Percentiles rank a stretch among this genome's conserved stretches.
Conservation (phyloP, 2,113 vertebrate genomes). For the Pimephales promelas region DNA sequence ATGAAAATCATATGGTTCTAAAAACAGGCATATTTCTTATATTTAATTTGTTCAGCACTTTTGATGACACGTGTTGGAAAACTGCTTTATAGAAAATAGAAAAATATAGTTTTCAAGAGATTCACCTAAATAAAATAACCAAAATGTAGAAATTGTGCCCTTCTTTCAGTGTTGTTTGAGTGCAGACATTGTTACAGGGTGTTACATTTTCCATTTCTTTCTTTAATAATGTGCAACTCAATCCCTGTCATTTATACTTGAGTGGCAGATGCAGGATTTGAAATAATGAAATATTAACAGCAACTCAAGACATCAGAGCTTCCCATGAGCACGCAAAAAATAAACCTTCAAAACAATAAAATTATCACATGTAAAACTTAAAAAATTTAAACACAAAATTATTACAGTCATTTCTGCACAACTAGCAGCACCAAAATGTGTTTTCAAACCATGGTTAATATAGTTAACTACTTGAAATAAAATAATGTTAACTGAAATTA, state of each 20-base stretch:
- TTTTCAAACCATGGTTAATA: background rate
- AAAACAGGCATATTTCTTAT: background rate
- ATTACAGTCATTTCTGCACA: background rate
- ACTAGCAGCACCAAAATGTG: background rate
- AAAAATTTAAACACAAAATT: background rate
- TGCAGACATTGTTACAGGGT: constrained; percentile 6
- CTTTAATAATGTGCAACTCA: constrained; percentile 12
- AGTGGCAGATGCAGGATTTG: constrained; percentile 1
- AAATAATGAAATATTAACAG: constrained; percentile 12
- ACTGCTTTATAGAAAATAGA: background rate
- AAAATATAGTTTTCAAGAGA: background rate
- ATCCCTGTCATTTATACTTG: constrained; percentile 18
- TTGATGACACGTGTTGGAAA: background rate
- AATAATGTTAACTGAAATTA: no score
- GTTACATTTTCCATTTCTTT: background rate
- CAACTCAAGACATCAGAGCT: constrained; percentile 16
- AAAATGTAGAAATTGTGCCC: background rate
- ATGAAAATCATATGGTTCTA: background rate
- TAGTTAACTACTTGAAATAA: no score
- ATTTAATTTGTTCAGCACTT: no score
- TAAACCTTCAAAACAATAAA: background rate
- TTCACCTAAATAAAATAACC: background rate
- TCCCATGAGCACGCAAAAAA: background rate
- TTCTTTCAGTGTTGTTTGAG: background rate
- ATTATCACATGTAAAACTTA: background rate